Evolutionary conservation across 2,888 invertebrate species (phyloP), one percentile per base, ranked within the genome.

Genomic region (Drosophila affinis): DNA sequence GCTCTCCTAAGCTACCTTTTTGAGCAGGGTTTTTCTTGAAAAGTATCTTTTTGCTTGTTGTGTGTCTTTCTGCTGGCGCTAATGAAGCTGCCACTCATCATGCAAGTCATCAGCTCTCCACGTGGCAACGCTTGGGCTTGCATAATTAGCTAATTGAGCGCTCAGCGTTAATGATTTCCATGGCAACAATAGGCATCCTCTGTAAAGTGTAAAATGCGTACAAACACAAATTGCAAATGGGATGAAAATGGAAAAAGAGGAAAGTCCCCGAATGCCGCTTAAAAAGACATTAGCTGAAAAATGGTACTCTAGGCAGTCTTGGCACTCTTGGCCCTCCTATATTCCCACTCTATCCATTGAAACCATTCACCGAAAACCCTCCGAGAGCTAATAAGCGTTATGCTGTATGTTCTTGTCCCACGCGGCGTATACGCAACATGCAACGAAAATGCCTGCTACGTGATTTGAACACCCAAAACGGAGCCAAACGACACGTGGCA

Each of bases 361-460:
- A 29, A 29, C 9, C 29, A 29, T 29, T 29, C 39, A n/a, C 5
- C 17, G 52, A 7, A n/a, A 39, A 14, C 39, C 14, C 14, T 7
- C 39, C n/a, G 3, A 39, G 39, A 39, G 86, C 75, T 79, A 83
- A 83, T 83, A 80, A 79, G 74, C 69, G 75, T 59, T 60, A 44
- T 72, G 49, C 53, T 75, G 34, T 47, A 34, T 46, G 34, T 48
- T 47, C 17, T 18, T 73, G 73, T 65, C 55, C 59, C 65, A 84
- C 62, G 77, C 73, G 69, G 72, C 84, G 76, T 82, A 80, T 81
- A 80, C 82, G 77, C 80, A 85, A 76, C 80, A 69, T 77, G 76
- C 78, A 74, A 68, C 76, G 73, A 78, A 73, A 87, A 84, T 84
- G 81, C 79, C 72, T 81, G 79, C 76, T 87, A 85, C 87, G 85